Conservation (phyloP, 2,113 vertebrate species). For the Columba janthina region DNA sequence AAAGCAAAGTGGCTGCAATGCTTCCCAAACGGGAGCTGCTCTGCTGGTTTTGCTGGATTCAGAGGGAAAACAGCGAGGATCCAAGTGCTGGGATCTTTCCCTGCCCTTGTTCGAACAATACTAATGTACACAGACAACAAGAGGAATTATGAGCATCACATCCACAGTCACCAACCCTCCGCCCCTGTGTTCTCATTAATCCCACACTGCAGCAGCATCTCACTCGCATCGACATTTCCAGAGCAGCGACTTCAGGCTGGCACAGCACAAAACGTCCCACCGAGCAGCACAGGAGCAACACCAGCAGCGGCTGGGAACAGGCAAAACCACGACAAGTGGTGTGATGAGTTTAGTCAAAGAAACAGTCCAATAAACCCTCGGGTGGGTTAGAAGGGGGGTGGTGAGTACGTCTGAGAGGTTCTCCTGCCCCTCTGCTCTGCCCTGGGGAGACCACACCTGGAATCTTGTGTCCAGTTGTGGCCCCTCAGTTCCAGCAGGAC, state of each 20-base stretch:
- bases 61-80: background rate
- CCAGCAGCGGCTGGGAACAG: background rate
- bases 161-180: background rate
- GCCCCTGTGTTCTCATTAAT: rapidly evolving
- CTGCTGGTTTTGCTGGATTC: background rate
- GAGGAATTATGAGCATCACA: background rate
- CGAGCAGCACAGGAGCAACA: background rate
- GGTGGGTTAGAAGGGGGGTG: too few species aligned
- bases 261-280: background rate
- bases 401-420: too few species aligned
- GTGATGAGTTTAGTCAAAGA: background rate
- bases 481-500: too few species aligned
- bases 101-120: rapidly evolving
- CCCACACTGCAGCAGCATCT: rapidly evolving
- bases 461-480: too few species aligned
- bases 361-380: too few species aligned
- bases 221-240: rapidly evolving
- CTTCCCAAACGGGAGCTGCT: background rate
- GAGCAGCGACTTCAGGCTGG: background rate
- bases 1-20: background rate
- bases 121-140: rapidly evolving
- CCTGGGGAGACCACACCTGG: too few species aligned
- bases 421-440: too few species aligned
- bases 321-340: background rate
- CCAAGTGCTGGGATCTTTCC: too few species aligned